Evolutionary conservation across 2,113 vertebrate genomes (phyloP).

Genomic region (Pardalotus punctatus): DNA sequence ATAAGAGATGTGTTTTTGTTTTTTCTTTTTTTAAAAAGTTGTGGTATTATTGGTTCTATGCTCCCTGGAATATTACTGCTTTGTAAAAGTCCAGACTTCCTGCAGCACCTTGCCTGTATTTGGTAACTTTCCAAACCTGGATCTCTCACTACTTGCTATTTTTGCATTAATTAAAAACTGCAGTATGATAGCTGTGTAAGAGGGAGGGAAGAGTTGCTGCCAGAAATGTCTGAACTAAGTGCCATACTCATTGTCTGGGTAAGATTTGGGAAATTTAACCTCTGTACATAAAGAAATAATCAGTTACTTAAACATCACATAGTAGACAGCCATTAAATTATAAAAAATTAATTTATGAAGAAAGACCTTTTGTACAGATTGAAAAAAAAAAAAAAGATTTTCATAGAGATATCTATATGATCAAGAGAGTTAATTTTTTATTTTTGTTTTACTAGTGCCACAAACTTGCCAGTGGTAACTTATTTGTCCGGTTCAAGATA

Average conservation of each 20-base stretch:
- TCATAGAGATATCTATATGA: constrained; percentile 97
- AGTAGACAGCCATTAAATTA: constrained; percentile 99
- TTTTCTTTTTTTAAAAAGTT: constrained; percentile 76
- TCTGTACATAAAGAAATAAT: constrained; percentile 89
- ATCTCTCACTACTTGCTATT: constrained; percentile 81
- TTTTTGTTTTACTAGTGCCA: constrained; percentile 95
- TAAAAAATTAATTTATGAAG: constrained; percentile 99
- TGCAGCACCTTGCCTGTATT: constrained; percentile 77
- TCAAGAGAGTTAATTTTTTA: constrained; percentile 94
- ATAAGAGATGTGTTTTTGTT: constrained; percentile 79
- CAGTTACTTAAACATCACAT: constrained; percentile 90
- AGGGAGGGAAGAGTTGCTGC: constrained; percentile 85
- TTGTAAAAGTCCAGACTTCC: constrained; percentile 82
- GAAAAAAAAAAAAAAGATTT: constrained; percentile 90
- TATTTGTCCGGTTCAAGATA: constrained; percentile 93
- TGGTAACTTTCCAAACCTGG: constrained; percentile 70
- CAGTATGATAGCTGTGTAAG: constrained; percentile 78
- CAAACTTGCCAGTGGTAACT: constrained; percentile 95
- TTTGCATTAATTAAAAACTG: constrained; percentile 82
- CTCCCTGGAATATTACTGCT: constrained; percentile 84
- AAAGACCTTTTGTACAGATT: constrained; percentile 99
- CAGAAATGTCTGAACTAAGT: constrained; percentile 93
- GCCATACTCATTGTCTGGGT: constrained; percentile 91
- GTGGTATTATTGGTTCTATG: constrained; percentile 88
- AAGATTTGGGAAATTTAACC: constrained; percentile 88